Base-by-base conservation (phyloP, 2,113 vertebrate genomes). In the Pogonocichla stellata region DNA sequence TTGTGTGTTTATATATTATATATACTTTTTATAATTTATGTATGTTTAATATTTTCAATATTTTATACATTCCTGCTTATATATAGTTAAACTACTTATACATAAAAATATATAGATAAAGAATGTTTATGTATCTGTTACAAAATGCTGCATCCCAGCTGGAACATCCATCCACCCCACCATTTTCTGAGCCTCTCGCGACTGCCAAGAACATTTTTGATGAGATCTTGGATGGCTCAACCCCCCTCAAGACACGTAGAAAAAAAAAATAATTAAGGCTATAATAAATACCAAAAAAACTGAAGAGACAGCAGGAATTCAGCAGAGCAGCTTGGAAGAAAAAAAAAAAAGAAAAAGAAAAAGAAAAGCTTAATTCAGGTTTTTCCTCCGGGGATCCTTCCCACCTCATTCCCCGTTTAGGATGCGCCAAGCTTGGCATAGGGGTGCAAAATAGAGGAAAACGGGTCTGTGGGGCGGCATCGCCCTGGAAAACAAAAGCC, bases 181-280 rank as follows among this genome's bases (percentile, higher is more conserved):
- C 23, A 38, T 40, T 67, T 70, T 62, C 38, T 23, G 43, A 88
- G 61, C 75, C 53, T 88, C 6, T 82, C 2, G 0, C 0, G 3
- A 54, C 26, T 79, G 79, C 93, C 92, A 94, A 94, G 77, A 86
- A 95, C 94, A 84, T 87, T 93, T 92, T 70, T 4, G 15, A 80
- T 10, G 22, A 42, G 80, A 45, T 57, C 25, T 80, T 28, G 88
- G 77, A 70, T 28, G 69, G 72, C 50, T 91, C 84, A 47, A 43
- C 14, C 14, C 40, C 22, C n/a, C 51, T 4, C 9, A 17, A 74
- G 34, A 58, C 38, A 9, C 42, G 12, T 0, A 67, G 40, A 42
- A 83, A 50, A 45, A 45, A 43, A 45, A 50, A 86, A 96, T 36
- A 45, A 91, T 89, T 66, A 71, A 86, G 1, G 5, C 64, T 77